phyloP scores from a whole-genome alignment of 1,140 invertebrate species.

The Drosophila eugracilis region DNA sequence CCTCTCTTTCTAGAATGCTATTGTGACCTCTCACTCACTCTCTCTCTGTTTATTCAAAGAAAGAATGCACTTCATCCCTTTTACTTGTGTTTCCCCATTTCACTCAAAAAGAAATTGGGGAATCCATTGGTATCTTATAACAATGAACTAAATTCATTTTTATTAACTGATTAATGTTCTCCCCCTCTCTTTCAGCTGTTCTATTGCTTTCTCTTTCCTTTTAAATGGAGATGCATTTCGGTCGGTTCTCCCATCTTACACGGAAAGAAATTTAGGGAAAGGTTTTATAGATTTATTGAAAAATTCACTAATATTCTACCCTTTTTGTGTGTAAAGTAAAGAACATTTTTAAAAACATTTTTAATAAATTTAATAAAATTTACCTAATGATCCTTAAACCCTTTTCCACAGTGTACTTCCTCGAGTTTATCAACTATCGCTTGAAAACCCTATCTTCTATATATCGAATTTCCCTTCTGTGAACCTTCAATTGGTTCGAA shows the following conservation, averaged over 20 bases:
- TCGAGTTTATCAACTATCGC: background rate
- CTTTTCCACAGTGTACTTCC: background rate
- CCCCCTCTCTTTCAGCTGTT: background rate
- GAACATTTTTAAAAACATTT: too few species aligned
- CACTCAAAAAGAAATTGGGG: background rate
- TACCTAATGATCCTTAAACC: too few species aligned
- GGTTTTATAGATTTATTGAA: too few species aligned
- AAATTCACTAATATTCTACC: too few species aligned
- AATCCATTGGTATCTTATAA: too few species aligned
- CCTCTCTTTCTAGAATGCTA: background rate
- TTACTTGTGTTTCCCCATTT: background rate
- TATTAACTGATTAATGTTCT: too few species aligned
- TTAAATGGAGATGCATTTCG: background rate
- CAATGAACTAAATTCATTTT: too few species aligned
- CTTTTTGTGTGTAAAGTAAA: too few species aligned
- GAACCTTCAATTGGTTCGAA: slow-evolving; percentile 57
- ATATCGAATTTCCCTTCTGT: slow-evolving; percentile 30
- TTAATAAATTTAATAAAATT: too few species aligned
- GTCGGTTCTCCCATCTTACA: background rate
- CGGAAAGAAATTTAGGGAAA: background rate
- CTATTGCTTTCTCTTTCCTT: background rate
- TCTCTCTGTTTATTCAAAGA: background rate
- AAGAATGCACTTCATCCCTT: slow-evolving; percentile 1
- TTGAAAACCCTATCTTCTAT: background rate
- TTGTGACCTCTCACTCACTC: background rate